phyloP scores from a whole-genome alignment of 2,113 vertebrate species.

The Circaetus cinerascens region DNA sequence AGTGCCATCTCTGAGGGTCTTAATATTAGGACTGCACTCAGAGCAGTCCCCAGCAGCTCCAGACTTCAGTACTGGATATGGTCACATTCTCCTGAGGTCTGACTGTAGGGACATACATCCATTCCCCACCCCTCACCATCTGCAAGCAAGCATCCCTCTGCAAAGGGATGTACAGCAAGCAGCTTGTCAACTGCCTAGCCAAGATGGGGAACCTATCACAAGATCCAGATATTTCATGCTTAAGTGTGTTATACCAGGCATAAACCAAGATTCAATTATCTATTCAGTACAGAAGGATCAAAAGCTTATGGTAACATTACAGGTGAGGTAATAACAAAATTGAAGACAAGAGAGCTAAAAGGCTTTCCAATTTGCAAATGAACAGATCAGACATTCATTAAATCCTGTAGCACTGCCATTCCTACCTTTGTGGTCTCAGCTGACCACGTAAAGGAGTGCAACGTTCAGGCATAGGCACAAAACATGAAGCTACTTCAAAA shows the following conservation, averaged over 20 bases:
- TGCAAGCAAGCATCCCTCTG: background rate
- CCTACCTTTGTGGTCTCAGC: background rate
- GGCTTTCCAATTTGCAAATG: background rate
- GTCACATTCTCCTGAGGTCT: background rate
- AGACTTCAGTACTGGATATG: background rate
- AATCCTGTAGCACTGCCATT: background rate
- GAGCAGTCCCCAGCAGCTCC: background rate
- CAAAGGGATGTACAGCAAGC: background rate
- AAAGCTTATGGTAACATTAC: background rate
- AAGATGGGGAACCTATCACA: background rate
- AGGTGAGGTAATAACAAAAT: background rate
- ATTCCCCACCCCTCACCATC: no score
- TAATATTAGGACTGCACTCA: background rate
- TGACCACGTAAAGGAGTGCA: background rate
- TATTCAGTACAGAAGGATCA: background rate
- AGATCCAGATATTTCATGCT: background rate
- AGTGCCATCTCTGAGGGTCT: background rate
- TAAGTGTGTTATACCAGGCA: background rate
- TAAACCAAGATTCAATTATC: background rate
- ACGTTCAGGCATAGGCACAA: background rate
- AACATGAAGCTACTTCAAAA: background rate
- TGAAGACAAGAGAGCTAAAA: background rate
- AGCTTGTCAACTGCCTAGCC: background rate
- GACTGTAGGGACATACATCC: rapidly evolving
- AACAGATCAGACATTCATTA: background rate